Conservation (phyloP, 2,888 invertebrate species). For the Diaperis boleti region DNA sequence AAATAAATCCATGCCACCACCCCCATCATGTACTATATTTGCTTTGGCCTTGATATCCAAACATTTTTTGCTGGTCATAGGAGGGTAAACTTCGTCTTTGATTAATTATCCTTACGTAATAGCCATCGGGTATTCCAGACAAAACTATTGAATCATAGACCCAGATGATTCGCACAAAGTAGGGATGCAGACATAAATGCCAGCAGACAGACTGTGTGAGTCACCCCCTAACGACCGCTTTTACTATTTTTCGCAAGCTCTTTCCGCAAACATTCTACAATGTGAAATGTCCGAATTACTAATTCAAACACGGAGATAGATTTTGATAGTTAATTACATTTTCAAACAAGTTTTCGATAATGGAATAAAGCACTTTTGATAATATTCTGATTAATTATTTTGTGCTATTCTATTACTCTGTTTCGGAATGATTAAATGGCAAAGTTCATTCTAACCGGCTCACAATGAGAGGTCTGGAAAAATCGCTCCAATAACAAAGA, state of each 20-base stretch:
- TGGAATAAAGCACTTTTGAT: neutral
- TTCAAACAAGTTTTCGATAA: neutral
- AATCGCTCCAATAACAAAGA: constrained; percentile 9
- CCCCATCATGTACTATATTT: too few species aligned
- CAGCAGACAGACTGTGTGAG: constrained; percentile 42
- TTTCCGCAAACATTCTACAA: constrained; percentile 12
- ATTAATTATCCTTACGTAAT: neutral
- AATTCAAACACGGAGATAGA: neutral
- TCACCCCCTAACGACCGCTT: constrained; percentile 24
- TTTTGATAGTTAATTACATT: constrained; percentile 1
- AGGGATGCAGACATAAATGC: constrained; percentile 42
- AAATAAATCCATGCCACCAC: too few species aligned
- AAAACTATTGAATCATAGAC: constrained; percentile 10
- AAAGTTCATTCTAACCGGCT: constrained; percentile 6
- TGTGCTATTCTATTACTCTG: neutral
- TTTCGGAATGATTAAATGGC: constrained; percentile 5
- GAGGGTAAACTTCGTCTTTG: neutral
- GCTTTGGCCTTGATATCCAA: too few species aligned
- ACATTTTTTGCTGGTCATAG: too few species aligned
- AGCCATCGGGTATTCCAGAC: constrained; percentile 5
- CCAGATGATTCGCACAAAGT: constrained; percentile 19
- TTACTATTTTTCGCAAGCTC: constrained; percentile 22
- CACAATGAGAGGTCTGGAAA: constrained; percentile 4
- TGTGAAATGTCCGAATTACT: neutral
- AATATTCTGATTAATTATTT: constrained; percentile 8